phyloP scores from a whole-genome alignment of 2,888 invertebrate species.

The Dromius quadrimaculatus region DNA sequence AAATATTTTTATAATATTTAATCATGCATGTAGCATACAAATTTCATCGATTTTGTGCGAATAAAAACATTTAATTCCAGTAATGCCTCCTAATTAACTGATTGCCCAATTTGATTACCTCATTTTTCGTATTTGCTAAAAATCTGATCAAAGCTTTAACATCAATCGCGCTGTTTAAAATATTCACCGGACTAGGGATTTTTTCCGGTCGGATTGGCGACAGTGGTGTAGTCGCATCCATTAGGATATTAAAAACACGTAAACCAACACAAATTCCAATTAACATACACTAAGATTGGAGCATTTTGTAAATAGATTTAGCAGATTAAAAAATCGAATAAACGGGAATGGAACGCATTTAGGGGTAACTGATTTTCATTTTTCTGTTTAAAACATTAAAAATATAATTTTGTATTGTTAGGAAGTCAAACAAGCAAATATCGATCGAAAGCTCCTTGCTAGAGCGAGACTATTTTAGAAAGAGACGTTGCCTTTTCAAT shows the following conservation, averaged over 20 bases:
- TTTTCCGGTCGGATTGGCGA: slow-evolving; percentile 47
- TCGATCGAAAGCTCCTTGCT: slow-evolving; percentile 31
- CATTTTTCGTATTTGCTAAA: neutral
- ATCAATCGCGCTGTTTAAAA: slow-evolving; percentile 38
- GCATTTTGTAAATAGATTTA: slow-evolving; percentile 28
- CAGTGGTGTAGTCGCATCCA: slow-evolving; percentile 46
- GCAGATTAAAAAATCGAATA: slow-evolving; percentile 35
- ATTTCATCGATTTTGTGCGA: too few species aligned
- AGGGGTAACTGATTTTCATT: too few species aligned
- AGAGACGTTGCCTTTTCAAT: slow-evolving; percentile 66
- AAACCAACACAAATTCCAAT: slow-evolving; percentile 38
- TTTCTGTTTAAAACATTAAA: too few species aligned
- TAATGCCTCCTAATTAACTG: neutral
- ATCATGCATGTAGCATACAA: too few species aligned
- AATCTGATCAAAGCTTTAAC: slow-evolving; percentile 30
- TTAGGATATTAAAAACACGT: slow-evolving; percentile 47
- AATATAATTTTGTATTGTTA: too few species aligned
- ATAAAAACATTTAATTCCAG: too few species aligned
- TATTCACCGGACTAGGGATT: slow-evolving; percentile 43
- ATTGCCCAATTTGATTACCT: slow-evolving; percentile 8
- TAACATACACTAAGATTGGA: slow-evolving; percentile 18
- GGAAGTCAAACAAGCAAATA: slow-evolving; percentile 42
- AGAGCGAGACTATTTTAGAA: slow-evolving; percentile 60
- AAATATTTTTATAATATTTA: too few species aligned
- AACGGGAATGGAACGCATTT: too few species aligned